These are phyloP conservation scores for Ptychodera flava DNA, from an alignment of 35 echinoderm and acorn worm genomes.

Conservation along the genomic window DNA sequence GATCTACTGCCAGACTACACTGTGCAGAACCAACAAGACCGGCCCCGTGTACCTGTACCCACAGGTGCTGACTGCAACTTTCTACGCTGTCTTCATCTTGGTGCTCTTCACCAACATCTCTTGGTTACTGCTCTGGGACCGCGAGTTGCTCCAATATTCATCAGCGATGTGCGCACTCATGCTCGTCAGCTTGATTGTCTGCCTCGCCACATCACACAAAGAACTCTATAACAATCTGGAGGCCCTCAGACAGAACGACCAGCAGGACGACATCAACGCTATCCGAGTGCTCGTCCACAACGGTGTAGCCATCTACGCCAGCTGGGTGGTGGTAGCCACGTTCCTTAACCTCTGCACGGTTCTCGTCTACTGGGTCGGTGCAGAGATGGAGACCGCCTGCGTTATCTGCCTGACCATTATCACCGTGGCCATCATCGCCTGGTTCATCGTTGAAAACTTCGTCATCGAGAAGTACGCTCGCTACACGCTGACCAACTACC, in stretches of 20 bases:
- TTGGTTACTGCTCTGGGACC: constrained; percentile 37
- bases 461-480: background rate
- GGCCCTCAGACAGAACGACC: background rate
- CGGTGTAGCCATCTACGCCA: constrained; percentile 21
- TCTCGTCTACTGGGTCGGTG: background rate
- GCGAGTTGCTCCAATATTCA: background rate
- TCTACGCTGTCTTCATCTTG: constrained; percentile 13
- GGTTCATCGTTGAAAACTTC: background rate
- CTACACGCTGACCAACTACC: background rate
- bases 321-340: constrained; percentile 27
- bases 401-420: background rate
- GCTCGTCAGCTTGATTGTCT: background rate
- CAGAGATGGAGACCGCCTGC: background rate
- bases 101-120: constrained; percentile 15
- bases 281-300: constrained; percentile 33
- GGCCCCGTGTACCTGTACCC: constrained; percentile 52
- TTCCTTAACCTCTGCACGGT: constrained; percentile 1
- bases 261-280: background rate
- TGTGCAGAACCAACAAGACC: constrained; percentile 27
- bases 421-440: background rate
- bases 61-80: constrained; percentile 16
- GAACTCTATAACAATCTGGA: background rate
- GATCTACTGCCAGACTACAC: constrained; percentile 29
- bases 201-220: background rate
- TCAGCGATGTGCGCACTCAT: background rate